phyloP scores from a whole-genome alignment of 2,888 invertebrate species.

The Ennomos quercinarius region DNA sequence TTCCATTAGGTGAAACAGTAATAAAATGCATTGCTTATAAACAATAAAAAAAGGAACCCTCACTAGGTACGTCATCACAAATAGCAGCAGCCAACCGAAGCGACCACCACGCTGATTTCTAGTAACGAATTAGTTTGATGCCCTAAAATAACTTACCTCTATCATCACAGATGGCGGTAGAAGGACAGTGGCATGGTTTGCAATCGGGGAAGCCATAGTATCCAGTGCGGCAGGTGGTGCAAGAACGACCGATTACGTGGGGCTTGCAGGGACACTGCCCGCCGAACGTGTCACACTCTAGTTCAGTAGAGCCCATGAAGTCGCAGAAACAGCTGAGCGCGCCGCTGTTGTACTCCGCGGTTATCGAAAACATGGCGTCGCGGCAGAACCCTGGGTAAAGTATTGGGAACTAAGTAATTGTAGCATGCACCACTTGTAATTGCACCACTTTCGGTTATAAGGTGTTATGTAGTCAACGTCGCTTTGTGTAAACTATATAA shows the following conservation, averaged over 20 bases:
- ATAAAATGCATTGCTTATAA: too few species aligned
- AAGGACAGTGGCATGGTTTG: slow-evolving; percentile 94
- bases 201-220: slow-evolving; percentile 98
- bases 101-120: too few species aligned
- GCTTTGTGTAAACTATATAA: too few species aligned
- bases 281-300: slow-evolving; percentile 96
- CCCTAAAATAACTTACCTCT: slow-evolving; percentile 65
- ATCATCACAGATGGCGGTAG: slow-evolving; percentile 92
- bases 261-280: slow-evolving; percentile 97
- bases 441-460: too few species aligned
- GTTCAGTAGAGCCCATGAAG: slow-evolving; percentile 92
- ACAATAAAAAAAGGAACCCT: too few species aligned
- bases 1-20: too few species aligned
- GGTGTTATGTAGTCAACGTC: too few species aligned
- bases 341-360: slow-evolving; percentile 97
- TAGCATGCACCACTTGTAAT: too few species aligned
- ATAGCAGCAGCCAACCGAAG: too few species aligned
- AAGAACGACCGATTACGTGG: slow-evolving; percentile 96
- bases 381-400: slow-evolving; percentile 90
- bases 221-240: slow-evolving; percentile 94
- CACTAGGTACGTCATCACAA: too few species aligned
- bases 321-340: slow-evolving; percentile 96
- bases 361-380: slow-evolving; percentile 96
- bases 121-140: too few species aligned
- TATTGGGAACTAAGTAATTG: too few species aligned